Conservation (phyloP, 2,113 vertebrate genomes). For the Oenanthe oenanthe region DNA sequence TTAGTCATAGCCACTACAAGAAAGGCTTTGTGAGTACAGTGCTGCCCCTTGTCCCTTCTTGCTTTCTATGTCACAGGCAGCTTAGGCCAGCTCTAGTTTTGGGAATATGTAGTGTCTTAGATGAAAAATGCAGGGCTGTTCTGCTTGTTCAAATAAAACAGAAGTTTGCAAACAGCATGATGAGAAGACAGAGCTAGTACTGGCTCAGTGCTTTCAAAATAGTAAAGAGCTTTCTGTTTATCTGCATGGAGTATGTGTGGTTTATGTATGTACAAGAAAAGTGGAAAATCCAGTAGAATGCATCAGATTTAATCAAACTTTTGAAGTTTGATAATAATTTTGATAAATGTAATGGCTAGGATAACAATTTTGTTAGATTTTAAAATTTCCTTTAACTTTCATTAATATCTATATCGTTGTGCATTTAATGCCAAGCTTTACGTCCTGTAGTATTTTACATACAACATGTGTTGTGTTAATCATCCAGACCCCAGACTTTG, state of each 20-base stretch:
- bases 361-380: background rate
- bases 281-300: background rate
- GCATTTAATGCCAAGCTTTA: background rate
- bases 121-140: rapidly evolving
- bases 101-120: background rate
- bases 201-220: background rate
- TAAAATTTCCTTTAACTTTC: background rate
- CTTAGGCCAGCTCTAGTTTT: background rate
- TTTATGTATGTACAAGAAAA: background rate
- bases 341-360: background rate
- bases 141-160: background rate
- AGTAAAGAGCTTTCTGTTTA: background rate
- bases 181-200: background rate
- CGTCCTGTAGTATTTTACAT: background rate
- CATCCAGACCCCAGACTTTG: background rate
- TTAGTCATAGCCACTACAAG: background rate
- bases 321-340: background rate
- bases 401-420: background rate
- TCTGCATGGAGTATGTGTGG: rapidly evolving
- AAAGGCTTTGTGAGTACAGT: background rate
- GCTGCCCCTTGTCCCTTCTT: background rate
- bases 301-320: background rate
- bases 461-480: background rate
- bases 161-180: background rate
- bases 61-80: background rate